Evolutionary conservation across 2,797 vertebrate genomes (phyloP).

Genomic region (Tangara arthus): DNA sequence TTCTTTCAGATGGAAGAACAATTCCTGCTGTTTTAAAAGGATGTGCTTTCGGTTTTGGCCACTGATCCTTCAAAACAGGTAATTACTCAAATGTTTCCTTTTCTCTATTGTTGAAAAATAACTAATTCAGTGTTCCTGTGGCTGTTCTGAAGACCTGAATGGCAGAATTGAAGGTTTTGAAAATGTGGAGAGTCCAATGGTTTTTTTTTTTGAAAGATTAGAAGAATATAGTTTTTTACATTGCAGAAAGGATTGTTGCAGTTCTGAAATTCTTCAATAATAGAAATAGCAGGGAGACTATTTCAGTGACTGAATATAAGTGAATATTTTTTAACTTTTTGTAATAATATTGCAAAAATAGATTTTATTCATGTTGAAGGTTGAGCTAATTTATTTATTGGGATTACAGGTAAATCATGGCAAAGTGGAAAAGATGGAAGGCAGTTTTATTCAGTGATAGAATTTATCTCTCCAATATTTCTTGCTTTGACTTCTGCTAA

Average conservation of each 20-base stretch:
- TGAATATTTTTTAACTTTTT: background rate
- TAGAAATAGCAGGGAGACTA: background rate
- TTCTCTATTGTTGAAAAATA: background rate
- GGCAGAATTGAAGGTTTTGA: background rate
- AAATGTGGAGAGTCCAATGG: background rate
- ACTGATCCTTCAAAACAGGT: background rate
- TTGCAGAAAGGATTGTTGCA: background rate
- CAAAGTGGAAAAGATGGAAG: background rate
- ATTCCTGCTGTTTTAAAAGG: background rate
- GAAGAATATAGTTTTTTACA: background rate
- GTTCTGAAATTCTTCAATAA: background rate
- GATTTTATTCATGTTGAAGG: background rate
- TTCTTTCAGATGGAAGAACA: background rate
- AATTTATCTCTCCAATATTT: background rate
- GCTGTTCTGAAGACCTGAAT: background rate
- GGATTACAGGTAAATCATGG: background rate
- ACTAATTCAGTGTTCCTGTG: background rate
- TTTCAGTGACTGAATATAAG: background rate
- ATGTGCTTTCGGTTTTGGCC: accelerated
- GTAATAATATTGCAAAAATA: background rate
- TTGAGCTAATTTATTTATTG: background rate
- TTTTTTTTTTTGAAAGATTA: background rate
- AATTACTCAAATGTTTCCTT: background rate
- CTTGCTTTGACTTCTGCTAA: background rate
- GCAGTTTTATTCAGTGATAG: background rate